phyloP scores from a whole-genome alignment of 1,140 invertebrate species.

The Zeugodacus cucurbitae region DNA sequence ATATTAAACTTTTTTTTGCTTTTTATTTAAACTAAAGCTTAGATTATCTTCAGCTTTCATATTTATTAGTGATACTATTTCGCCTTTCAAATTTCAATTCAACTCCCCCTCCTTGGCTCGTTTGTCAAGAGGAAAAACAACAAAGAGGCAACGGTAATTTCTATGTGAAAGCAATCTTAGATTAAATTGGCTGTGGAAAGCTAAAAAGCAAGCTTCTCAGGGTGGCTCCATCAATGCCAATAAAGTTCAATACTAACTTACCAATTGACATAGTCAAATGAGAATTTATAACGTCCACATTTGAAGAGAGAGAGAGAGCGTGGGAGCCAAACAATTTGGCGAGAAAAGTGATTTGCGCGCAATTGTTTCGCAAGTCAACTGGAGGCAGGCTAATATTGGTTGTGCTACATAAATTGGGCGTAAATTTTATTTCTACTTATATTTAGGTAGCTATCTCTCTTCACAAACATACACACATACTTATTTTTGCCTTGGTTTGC shows the following conservation, averaged over 20 bases:
- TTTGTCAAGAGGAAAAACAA: background rate
- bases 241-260: background rate
- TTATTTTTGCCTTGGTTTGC: background rate
- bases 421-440: background rate
- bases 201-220: background rate
- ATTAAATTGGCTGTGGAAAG: constrained; percentile 28
- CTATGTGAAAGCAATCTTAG: background rate
- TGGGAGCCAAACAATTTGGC: too few species aligned
- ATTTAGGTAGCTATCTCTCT: background rate
- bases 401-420: background rate
- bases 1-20: too few species aligned
- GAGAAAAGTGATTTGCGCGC: background rate
- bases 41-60: too few species aligned
- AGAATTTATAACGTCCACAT: background rate
- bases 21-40: too few species aligned
- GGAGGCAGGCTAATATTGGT: background rate
- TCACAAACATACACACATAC: background rate
- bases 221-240: background rate
- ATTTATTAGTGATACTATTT: too few species aligned
- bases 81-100: background rate
- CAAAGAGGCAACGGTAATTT: too few species aligned
- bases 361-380: background rate
- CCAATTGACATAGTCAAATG: background rate
- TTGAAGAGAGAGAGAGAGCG: background rate
- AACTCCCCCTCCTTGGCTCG: background rate